These are phyloP conservation scores for Carlito syrichta DNA, from an alignment of 2,113 vertebrate genomes.

Conservation along the genomic window DNA sequence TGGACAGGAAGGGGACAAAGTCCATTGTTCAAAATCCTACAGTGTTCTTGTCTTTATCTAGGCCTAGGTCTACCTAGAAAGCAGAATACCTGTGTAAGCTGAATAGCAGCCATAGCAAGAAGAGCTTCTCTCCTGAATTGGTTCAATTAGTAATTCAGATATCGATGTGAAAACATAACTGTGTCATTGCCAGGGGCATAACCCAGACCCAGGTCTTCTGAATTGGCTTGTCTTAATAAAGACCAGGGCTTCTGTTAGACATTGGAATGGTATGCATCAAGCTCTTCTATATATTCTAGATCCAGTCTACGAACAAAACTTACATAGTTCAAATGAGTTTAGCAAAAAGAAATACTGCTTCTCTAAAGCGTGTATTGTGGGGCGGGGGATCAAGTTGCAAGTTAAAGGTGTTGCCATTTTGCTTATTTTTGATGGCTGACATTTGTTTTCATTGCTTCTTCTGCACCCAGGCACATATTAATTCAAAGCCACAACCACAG, in stretches of 20 bases:
- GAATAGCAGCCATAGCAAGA: not conserved
- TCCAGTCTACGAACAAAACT: not conserved
- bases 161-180: not conserved
- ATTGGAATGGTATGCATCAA: not conserved
- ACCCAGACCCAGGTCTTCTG: not conserved
- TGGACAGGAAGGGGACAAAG: slow-evolving; percentile 48
- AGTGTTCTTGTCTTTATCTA: not conserved
- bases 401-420: not conserved
- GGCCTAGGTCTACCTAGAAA: not conserved
- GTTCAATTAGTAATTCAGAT: not conserved
- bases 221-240: not conserved
- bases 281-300: not conserved
- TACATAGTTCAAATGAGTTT: not conserved
- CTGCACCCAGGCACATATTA: slow-evolving; percentile 44
- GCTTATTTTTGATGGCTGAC: slow-evolving; percentile 22
- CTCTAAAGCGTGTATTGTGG: not conserved
- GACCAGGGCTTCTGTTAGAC: not conserved
- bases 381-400: not conserved
- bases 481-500: slow-evolving; percentile 57
- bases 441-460: slow-evolving; percentile 52
- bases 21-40: slow-evolving; percentile 61
- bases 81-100: not conserved
- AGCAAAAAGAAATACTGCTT: not conserved
- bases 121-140: not conserved
- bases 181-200: not conserved